phyloP scores from a whole-genome alignment of 92 coral and sea anemone species.

The Epizoanthus fatuus region DNA sequence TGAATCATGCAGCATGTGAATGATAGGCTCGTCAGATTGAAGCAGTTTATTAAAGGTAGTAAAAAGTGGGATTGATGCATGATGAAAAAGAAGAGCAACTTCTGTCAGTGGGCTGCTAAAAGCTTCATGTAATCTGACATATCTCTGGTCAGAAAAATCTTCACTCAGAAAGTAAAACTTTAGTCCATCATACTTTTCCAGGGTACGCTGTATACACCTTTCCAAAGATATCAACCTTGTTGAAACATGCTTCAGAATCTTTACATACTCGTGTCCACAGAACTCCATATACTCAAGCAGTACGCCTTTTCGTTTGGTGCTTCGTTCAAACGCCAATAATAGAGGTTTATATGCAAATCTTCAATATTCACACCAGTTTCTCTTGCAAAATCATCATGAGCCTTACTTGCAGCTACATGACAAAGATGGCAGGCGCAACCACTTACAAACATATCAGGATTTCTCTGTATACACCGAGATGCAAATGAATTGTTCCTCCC shows the following conservation, averaged over 20 bases:
- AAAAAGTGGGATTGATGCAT: constrained; percentile 50
- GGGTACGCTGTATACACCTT: constrained; percentile 36
- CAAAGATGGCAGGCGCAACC: constrained; percentile 53
- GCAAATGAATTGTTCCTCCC: constrained; percentile 51
- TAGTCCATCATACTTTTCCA: constrained; percentile 48
- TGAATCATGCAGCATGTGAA: constrained; percentile 56
- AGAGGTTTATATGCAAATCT: constrained; percentile 44
- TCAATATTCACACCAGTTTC: constrained; percentile 39
- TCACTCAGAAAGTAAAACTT: constrained; percentile 52
- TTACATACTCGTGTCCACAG: constrained; percentile 49
- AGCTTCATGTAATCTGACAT: constrained; percentile 15
- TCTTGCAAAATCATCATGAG: constrained; percentile 45
- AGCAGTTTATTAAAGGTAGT: constrained; percentile 43
- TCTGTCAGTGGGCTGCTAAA: constrained; percentile 36
- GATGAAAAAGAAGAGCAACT: constrained; percentile 25
- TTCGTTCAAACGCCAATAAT: constrained; percentile 54
- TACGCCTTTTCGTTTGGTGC: constrained; percentile 44
- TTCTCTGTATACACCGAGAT: constrained; percentile 39
- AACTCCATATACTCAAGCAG: constrained; percentile 51
- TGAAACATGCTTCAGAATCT: constrained; percentile 37
- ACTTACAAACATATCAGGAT: constrained; percentile 41
- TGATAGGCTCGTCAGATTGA: constrained; percentile 49
- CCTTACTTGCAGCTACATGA: constrained; percentile 53
- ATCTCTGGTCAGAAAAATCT: constrained; percentile 40
- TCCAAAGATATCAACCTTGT: constrained; percentile 53